Base-by-base conservation (phyloP, 2,797 vertebrate genomes). In the Oreochromis mossambicus region DNA sequence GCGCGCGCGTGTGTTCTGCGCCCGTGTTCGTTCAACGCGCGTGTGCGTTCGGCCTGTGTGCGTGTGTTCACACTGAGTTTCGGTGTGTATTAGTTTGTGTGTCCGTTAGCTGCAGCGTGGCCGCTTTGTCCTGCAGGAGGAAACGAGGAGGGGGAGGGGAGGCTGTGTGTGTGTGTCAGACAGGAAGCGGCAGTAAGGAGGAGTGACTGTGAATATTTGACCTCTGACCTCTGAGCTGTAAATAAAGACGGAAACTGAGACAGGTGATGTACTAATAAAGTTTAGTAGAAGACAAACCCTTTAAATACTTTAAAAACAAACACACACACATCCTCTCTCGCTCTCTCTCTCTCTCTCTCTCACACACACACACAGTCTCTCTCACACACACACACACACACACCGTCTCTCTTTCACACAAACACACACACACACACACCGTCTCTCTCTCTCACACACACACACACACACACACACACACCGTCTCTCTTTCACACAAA, bases 51-150 rank as follows among this genome's bases (percentile, higher is more conserved):
- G 3, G 34, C 51, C 21, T 36, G 32, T 46, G 17, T 11, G 46
- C 26, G 66, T 48, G 63, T 50, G 4, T 77, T 61, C 61, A 7
- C 7, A 5, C 15, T 41, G 48, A 75, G 17, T 58, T 43, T 70
- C 3, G 12, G 63, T 66, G 86, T 84, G 51, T 86, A 38, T 43
- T 3, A 10, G 75, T 56, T 79, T 80, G 78, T 78, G 86, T 79
- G 89, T 91, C 86, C 89, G 85, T 90, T 87, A 87, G 77, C 83
- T 83, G 89, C 92, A 92, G 90, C 92, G 94, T 95, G 93, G 94
- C 92, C 84, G 94, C 94, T 94, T 94, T 94, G 94, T 94, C 94
- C 93, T 93, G 88, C 63, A 88, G 87, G 89, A 94, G 93, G 92
- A 93, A 93, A 79, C 81, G 77, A 66, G 83, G 6, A 77, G 90